These are phyloP conservation scores for Ammodytes dubius DNA, from an alignment of 2,113 vertebrate genomes.

Conservation along the genomic window DNA sequence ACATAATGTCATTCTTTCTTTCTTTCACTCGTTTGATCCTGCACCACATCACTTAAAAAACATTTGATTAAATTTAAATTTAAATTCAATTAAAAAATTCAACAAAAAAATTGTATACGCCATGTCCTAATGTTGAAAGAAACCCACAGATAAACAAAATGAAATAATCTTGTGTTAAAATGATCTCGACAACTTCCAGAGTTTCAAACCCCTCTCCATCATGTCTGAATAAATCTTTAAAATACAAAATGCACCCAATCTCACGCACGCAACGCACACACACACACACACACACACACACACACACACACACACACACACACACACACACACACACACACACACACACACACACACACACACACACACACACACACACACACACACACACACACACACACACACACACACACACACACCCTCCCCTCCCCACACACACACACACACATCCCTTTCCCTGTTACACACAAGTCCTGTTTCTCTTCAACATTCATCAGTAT, in stretches of 20 bases:
- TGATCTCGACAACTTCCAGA: conserved; percentile 5
- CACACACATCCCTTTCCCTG: too few relatives aligned
- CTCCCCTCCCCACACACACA: too few relatives aligned
- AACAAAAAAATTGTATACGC: neutral
- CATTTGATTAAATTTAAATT: neutral
- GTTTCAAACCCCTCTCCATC: conserved; percentile 6
- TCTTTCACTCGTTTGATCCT: too few relatives aligned
- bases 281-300: too few relatives aligned
- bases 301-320: too few relatives aligned
- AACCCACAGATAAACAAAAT: neutral
- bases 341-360: too few relatives aligned
- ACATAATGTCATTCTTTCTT: too few relatives aligned
- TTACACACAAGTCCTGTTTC: conserved; percentile 47
- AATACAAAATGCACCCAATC: conserved; percentile 45
- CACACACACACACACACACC: too few relatives aligned
- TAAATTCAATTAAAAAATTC: too few relatives aligned
- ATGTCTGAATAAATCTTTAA: conserved; percentile 27
- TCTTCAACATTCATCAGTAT: conserved; percentile 68
- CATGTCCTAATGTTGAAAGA: neutral
- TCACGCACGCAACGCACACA: conserved; percentile 8
- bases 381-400: too few relatives aligned
- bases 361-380: too few relatives aligned
- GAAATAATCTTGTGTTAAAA: neutral
- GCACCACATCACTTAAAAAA: neutral
- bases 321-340: too few relatives aligned